These are phyloP conservation scores for Meandrina meandrites DNA, from an alignment of 92 coral and sea anemone genomes.

Conservation along the genomic window DNA sequence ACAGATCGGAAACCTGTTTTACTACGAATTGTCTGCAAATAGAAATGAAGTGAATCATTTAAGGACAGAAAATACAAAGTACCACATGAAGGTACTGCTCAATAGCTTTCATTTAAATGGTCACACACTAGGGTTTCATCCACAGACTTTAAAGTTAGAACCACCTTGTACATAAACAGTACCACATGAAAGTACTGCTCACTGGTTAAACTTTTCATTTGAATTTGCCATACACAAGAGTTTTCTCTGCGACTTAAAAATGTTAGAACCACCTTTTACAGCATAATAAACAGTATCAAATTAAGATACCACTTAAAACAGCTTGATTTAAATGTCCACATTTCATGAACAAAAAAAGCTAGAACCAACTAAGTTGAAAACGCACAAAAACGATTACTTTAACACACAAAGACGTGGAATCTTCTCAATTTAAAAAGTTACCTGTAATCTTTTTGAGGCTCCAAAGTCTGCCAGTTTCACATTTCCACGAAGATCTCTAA, in stretches of 20 bases:
- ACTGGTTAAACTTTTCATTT: background rate
- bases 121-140: background rate
- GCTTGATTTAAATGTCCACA: too few relatives aligned
- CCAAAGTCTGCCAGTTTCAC: conserved; percentile 98
- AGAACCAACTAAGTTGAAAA: too few relatives aligned
- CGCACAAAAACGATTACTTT: too few relatives aligned
- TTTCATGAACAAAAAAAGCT: too few relatives aligned
- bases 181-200: background rate
- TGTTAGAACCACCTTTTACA: background rate
- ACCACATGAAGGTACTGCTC: background rate
- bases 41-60: background rate
- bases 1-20: conserved; percentile 98
- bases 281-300: too few relatives aligned
- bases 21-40: conserved; percentile 90
- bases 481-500: conserved; percentile 93
- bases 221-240: background rate
- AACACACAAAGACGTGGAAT: too few relatives aligned
- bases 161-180: background rate
- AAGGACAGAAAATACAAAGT: background rate
- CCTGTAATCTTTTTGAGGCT: conserved; percentile 98
- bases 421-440: too few relatives aligned
- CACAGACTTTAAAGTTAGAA: background rate
- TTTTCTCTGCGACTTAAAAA: background rate
- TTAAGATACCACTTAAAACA: too few relatives aligned
- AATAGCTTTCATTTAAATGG: background rate